A percentile compares a stretch with the other conserved stretches of the same genome.
Evolutionary conservation across 2,888 invertebrate genomes (phyloP).

Genomic region (Lasius platythorax): DNA sequence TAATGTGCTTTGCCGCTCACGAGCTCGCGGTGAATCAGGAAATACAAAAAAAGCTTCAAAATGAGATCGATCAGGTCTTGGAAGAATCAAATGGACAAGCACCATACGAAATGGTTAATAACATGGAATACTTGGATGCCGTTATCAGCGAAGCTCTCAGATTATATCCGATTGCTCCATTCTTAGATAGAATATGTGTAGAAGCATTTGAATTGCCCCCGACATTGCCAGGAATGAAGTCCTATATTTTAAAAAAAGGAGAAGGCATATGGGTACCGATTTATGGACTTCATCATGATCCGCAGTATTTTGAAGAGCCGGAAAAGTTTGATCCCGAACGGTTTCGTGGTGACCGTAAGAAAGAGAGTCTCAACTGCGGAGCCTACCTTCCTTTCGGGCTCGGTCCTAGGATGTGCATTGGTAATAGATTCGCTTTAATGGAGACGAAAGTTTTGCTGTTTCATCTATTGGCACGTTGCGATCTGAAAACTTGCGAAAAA

Average conservation of each 20-base stretch:
- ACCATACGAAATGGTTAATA: slow-evolving; percentile 85
- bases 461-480: slow-evolving; percentile 71
- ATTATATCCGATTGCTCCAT: slow-evolving; percentile 73
- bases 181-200: slow-evolving; percentile 79
- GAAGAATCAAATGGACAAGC: slow-evolving; percentile 73
- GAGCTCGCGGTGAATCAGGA: slow-evolving; percentile 83
- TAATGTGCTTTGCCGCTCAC: slow-evolving; percentile 75
- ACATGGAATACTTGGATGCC: slow-evolving; percentile 87
- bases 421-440: slow-evolving; percentile 75
- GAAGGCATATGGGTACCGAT: slow-evolving; percentile 78
- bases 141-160: slow-evolving; percentile 83
- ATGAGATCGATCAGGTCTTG: slow-evolving; percentile 79
- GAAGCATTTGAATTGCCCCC: slow-evolving; percentile 78
- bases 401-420: slow-evolving; percentile 84
- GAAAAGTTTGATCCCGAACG: slow-evolving; percentile 84
- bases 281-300: slow-evolving; percentile 81
- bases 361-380: slow-evolving; percentile 74
- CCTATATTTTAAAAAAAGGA: slow-evolving; percentile 79
- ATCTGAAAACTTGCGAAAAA: slow-evolving; percentile 80
- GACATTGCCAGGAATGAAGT: slow-evolving; percentile 73
- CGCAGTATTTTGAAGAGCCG: slow-evolving; percentile 82
- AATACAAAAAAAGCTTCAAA: slow-evolving; percentile 85
- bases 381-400: slow-evolving; percentile 79
- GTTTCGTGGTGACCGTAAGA: slow-evolving; percentile 75
- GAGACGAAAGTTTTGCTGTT: slow-evolving; percentile 75